Evolutionary conservation across 2,888 invertebrate genomes (phyloP).

Genomic region (Eupithecia pulchellata): DNA sequence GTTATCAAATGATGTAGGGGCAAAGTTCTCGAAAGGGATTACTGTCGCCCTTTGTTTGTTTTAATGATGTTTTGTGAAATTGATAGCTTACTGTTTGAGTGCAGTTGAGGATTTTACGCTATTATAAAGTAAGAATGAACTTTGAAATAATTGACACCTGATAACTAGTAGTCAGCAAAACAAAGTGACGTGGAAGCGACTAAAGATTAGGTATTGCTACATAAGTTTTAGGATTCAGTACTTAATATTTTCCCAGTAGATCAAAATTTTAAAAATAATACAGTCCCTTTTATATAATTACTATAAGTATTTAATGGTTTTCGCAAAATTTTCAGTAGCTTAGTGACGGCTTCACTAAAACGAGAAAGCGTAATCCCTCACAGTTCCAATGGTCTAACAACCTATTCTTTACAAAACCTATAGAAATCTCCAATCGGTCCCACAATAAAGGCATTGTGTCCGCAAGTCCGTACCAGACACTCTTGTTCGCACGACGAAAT

Average conservation of each 20-base stretch:
- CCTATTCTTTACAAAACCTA: slow-evolving; percentile 26
- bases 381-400: slow-evolving; percentile 14
- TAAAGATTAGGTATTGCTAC: background rate
- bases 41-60: slow-evolving; percentile 63
- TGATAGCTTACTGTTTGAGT: slow-evolving; percentile 57
- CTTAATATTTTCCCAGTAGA: no score
- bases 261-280: no score
- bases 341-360: slow-evolving; percentile 4
- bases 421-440: slow-evolving; percentile 37
- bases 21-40: slow-evolving; percentile 65
- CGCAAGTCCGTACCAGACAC: slow-evolving; percentile 72
- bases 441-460: slow-evolving; percentile 62
- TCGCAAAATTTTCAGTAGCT: background rate
- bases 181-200: background rate
- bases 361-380: slow-evolving; percentile 14
- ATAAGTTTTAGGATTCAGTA: background rate
- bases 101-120: slow-evolving; percentile 37
- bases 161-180: background rate
- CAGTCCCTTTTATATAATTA: no score
- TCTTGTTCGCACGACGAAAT: slow-evolving; percentile 78
- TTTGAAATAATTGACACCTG: background rate
- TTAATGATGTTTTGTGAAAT: slow-evolving; percentile 70
- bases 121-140: slow-evolving; percentile 11
- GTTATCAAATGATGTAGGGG: slow-evolving; percentile 79
- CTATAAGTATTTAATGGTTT: background rate